Base-by-base conservation (phyloP, 2,113 vertebrate genomes). In the Dipodomys stephensi region DNA sequence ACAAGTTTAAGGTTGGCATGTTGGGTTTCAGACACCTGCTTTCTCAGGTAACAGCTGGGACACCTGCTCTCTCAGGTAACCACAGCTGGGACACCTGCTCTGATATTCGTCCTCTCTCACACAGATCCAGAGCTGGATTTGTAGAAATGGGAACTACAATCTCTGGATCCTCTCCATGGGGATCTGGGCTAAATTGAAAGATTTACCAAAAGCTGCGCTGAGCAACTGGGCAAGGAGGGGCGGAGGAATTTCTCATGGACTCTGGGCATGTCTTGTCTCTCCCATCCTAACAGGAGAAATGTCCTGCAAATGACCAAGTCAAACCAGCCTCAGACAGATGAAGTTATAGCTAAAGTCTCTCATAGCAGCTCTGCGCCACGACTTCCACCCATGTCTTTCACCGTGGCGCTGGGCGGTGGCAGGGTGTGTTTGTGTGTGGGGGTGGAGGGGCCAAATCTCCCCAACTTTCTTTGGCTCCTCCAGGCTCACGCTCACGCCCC, bases 401-500 rank as follows among this genome's bases (percentile, higher is more conserved):
- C 28, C 23, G 1, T 0, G 30, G 74, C 69, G 6, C 57, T 13
- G 67, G 65, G 67, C 68, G 2, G 80, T 28, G 23, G 4, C 12
- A 7, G 6, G 12, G 53, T 57, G 53, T 57, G 53, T 57, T 11
- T 57, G 53, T 57, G 53, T 57, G 53, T 18, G 53, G 12, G 12
- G 53, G 53, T 13, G 53, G 15, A n/a, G 53, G 53, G 53, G 53
- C 4, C 49, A 1, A 35, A 25, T 62, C 16, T 57, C 82, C 93
- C 90, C 1, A 39, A 46, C 27, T 69, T 22, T 2, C 27, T 69
- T 22, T 2, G 86, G 88, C 92, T 92, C 82, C 80, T 79, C 27
- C 1, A 30, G 72, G 87, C 81, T 25, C 30, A 62, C 44, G 91
- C 92, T 69, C 20, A 81, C 67, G 91, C 97, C 95, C 95, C 94